Evolutionary conservation across 2,113 vertebrate genomes (phyloP).

Genomic region (Rhegmatorhina hoffmannsi): DNA sequence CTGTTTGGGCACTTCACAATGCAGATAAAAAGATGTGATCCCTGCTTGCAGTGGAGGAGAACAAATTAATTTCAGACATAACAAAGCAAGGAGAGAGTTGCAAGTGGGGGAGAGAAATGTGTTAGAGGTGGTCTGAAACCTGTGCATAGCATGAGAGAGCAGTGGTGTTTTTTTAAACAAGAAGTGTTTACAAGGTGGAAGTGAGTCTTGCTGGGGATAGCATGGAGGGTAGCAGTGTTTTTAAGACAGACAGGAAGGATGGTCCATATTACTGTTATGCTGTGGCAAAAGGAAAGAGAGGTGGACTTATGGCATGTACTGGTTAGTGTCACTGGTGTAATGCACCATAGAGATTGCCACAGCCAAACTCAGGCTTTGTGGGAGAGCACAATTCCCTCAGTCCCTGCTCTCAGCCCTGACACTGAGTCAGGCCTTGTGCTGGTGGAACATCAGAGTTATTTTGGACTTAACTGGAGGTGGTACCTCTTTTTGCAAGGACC

Average conservation of each 20-base stretch:
- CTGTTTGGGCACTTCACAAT: slow-evolving; percentile 14
- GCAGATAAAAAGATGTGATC: background rate
- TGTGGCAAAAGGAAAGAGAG: background rate
- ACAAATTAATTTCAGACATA: slow-evolving; percentile 5
- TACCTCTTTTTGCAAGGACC: background rate
- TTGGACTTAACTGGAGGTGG: background rate
- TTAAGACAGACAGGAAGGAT: background rate
- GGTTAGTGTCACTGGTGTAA: background rate
- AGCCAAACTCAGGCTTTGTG: background rate
- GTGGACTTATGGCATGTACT: background rate
- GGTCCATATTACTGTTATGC: rapidly evolving
- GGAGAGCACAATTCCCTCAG: background rate
- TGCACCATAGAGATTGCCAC: background rate
- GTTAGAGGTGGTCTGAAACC: background rate
- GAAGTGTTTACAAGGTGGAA: background rate
- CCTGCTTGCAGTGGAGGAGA: background rate
- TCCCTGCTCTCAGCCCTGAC: rapidly evolving
- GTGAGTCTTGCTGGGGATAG: background rate
- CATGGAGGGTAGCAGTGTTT: background rate
- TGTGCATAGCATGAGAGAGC: background rate
- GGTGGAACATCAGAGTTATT: background rate
- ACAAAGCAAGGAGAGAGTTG: background rate
- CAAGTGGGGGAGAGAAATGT: background rate
- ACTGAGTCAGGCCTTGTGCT: rapidly evolving
- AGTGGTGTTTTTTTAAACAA: background rate